Evolutionary conservation across 2,113 vertebrate species (phyloP).

Genomic region (Pica pica): DNA sequence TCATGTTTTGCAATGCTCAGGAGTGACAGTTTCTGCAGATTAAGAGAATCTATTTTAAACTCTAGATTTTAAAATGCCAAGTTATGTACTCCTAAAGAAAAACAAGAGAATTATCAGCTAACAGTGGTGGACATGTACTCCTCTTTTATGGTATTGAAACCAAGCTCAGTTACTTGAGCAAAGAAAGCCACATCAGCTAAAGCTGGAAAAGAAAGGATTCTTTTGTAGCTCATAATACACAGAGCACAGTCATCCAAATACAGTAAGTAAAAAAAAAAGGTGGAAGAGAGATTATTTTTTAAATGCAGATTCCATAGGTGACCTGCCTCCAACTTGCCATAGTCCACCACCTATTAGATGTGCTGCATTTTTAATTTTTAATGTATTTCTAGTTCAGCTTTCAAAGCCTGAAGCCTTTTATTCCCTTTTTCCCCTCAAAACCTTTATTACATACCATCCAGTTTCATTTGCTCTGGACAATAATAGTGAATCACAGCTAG

Average conservation of each 20-base stretch:
- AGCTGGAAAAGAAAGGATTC: background rate
- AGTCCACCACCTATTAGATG: background rate
- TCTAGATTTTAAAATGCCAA: background rate
- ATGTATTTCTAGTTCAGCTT: background rate
- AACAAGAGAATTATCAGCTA: background rate
- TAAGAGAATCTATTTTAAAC: background rate
- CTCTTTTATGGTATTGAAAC: background rate
- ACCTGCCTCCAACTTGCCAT: background rate
- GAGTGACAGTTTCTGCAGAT: background rate
- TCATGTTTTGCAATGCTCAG: background rate
- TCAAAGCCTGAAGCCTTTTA: background rate
- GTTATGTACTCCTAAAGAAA: background rate
- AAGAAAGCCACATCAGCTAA: background rate
- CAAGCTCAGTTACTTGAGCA: background rate
- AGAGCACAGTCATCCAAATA: background rate
- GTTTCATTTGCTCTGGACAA: constrained; percentile 89
- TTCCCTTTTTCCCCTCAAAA: background rate
- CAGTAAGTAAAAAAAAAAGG: background rate
- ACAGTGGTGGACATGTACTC: background rate
- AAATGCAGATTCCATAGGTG: background rate
- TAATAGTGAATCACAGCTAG: constrained; percentile 91
- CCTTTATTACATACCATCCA: constrained; percentile 81
- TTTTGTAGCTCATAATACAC: background rate
- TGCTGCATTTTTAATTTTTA: background rate
- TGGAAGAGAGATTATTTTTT: background rate